Conservation (phyloP, 2,888 invertebrate species). For the Caenorhabditis macrosperma region DNA sequence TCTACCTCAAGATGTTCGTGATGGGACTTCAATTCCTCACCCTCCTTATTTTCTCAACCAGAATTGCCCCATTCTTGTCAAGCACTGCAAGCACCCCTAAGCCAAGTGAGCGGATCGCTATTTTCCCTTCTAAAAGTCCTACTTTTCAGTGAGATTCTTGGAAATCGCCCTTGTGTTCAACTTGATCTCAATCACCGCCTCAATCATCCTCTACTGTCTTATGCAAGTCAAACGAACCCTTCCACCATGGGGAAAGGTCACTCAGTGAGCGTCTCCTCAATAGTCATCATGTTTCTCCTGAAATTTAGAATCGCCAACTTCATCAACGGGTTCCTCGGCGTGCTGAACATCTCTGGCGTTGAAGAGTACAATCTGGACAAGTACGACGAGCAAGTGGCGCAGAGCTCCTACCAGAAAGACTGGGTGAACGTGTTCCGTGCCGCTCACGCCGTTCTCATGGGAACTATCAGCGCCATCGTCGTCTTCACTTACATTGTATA, state of each 20-base stretch:
- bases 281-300: too few species aligned
- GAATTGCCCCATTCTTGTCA: slow-evolving; percentile 77
- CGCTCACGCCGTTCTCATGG: slow-evolving; percentile 75
- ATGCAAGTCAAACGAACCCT: slow-evolving; percentile 71
- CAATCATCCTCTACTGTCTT: slow-evolving; percentile 70
- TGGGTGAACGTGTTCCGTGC: slow-evolving; percentile 77
- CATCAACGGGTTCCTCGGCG: slow-evolving; percentile 76
- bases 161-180: slow-evolving; percentile 78
- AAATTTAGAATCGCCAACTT: slow-evolving; percentile 74
- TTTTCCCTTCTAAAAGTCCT: too few species aligned
- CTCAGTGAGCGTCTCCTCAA: slow-evolving; percentile 57
- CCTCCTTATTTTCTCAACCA: slow-evolving; percentile 76
- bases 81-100: slow-evolving; percentile 75
- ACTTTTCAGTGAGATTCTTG: slow-evolving; percentile 77
- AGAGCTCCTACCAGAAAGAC: slow-evolving; percentile 69
- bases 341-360: slow-evolving; percentile 72
- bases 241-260: slow-evolving; percentile 77
- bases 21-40: slow-evolving; percentile 77
- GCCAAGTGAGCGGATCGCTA: slow-evolving; percentile 71
- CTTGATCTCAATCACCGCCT: slow-evolving; percentile 72
- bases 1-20: slow-evolving; percentile 77
- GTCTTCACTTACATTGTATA: slow-evolving; percentile 69
- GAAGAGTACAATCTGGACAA: slow-evolving; percentile 71
- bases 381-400: slow-evolving; percentile 68
- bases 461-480: slow-evolving; percentile 69